A percentile compares a stretch with the other conserved stretches of the same genome.
These are phyloP conservation scores for Ypsolopha scabrella DNA, from an alignment of 2,888 invertebrate genomes.

Conservation along the genomic window DNA sequence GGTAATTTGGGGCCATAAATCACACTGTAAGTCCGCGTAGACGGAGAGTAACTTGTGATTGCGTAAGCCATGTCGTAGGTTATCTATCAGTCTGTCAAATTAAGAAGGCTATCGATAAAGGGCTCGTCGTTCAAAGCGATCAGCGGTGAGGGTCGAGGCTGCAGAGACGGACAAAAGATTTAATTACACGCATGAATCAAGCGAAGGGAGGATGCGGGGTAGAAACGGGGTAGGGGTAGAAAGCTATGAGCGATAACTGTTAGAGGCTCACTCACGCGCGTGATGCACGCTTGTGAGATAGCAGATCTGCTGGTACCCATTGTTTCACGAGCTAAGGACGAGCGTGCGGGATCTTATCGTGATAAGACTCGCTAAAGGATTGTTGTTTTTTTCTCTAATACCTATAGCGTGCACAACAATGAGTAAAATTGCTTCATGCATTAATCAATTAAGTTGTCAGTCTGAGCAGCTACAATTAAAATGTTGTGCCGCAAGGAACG, in stretches of 20 bases:
- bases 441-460: background rate
- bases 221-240: slow-evolving; percentile 19
- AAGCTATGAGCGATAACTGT: slow-evolving; percentile 35
- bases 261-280: slow-evolving; percentile 45
- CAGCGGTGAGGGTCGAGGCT: slow-evolving; percentile 36
- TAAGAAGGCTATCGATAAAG: slow-evolving; percentile 36
- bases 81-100: slow-evolving; percentile 43
- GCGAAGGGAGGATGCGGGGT: slow-evolving; percentile 23
- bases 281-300: slow-evolving; percentile 13
- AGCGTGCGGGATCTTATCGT: slow-evolving; percentile 45
- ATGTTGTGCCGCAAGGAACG: too few relatives aligned
- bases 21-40: slow-evolving; percentile 42
- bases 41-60: slow-evolving; percentile 25
- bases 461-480: too few relatives aligned
- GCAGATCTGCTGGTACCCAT: slow-evolving; percentile 14
- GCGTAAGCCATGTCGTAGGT: slow-evolving; percentile 16
- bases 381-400: background rate
- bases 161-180: slow-evolving; percentile 60
- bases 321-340: slow-evolving; percentile 35
- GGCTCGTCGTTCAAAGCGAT: slow-evolving; percentile 41
- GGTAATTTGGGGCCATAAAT: slow-evolving; percentile 25
- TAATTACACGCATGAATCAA: slow-evolving; percentile 70
- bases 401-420: slow-evolving; percentile 1
- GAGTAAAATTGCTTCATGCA: background rate
- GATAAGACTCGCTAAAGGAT: slow-evolving; percentile 13